phyloP scores from a whole-genome alignment of 2,113 vertebrate species.

The Lophochroa leadbeateri region DNA sequence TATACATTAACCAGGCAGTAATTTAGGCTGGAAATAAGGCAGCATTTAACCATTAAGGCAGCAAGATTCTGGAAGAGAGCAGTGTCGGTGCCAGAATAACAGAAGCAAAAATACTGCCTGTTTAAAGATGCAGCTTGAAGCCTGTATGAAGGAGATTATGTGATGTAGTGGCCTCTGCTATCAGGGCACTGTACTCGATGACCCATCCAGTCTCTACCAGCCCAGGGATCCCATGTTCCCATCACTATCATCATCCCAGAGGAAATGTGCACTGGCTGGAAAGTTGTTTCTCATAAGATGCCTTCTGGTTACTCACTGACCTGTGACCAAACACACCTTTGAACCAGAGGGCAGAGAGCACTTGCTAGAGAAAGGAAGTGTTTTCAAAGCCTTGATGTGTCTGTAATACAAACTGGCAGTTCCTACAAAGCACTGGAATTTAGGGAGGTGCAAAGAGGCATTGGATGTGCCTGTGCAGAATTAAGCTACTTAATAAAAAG shows the following conservation, averaged over 20 bases:
- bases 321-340: not conserved
- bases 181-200: not conserved
- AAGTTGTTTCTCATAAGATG: not conserved
- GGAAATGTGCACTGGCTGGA: not conserved
- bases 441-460: not conserved
- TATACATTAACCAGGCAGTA: not conserved
- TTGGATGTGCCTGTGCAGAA: not conserved
- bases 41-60: not conserved
- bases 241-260: rapidly evolving
- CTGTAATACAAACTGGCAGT: not conserved
- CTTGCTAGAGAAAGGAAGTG: not conserved
- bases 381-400: not conserved
- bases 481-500: not conserved
- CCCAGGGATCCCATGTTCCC: not conserved
- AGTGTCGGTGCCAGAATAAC: not conserved
- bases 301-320: not conserved
- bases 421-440: not conserved
- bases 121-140: not conserved
- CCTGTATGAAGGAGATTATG: not conserved
- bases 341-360: not conserved
- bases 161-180: not conserved
- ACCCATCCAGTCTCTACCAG: not conserved
- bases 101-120: not conserved
- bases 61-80: not conserved
- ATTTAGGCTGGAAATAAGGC: not conserved